Conservation (phyloP, 2,113 vertebrate species). For the Toxostoma redivivum region DNA sequence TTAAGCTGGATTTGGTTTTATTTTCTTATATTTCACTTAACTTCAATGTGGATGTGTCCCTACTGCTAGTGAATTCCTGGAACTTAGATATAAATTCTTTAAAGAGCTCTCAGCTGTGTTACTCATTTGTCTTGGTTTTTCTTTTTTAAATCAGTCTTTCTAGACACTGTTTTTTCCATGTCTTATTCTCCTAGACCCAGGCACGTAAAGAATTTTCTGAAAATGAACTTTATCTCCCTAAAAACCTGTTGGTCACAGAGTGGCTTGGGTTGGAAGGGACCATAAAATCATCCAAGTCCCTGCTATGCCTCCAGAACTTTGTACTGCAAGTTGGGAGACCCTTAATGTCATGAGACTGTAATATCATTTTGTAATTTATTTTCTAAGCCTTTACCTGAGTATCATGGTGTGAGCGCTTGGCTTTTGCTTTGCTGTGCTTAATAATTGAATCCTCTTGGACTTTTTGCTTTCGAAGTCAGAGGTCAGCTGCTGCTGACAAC, state of each 20-base stretch:
- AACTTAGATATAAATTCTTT: neutral
- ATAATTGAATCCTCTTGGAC: neutral
- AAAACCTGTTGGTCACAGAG: neutral
- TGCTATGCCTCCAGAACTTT: neutral
- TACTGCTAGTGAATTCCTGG: neutral
- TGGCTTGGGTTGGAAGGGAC: neutral
- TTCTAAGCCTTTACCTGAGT: neutral
- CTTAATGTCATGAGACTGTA: neutral
- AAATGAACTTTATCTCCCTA: neutral
- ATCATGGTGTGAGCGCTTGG: neutral
- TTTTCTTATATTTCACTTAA: neutral
- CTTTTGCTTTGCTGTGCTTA: neutral
- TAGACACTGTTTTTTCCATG: rapidly evolving
- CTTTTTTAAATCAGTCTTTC: neutral
- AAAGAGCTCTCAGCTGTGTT: neutral
- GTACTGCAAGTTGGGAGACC: neutral
- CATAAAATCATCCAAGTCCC: neutral
- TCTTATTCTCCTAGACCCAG: neutral
- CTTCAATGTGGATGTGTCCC: neutral
- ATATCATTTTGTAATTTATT: neutral
- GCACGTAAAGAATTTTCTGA: neutral
- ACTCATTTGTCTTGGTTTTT: neutral
- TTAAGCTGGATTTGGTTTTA: neutral
- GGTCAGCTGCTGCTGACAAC: neutral
- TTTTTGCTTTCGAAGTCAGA: neutral